phyloP scores from a whole-genome alignment of 2,113 vertebrate genomes.

The Lamprotornis superbus region DNA sequence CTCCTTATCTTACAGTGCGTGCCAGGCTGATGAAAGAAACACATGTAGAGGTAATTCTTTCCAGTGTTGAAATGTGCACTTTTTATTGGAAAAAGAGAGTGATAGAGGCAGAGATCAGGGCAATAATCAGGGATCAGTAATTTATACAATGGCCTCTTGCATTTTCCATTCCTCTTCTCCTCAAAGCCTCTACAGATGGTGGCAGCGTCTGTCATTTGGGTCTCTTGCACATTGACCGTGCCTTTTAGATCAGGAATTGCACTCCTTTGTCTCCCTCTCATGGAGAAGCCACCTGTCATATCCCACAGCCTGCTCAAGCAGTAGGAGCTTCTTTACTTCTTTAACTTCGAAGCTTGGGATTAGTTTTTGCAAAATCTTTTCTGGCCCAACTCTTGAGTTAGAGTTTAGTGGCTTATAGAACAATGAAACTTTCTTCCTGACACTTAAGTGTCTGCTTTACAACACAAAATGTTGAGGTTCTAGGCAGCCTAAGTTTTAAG shows the following conservation, averaged over 20 bases:
- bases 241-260: background rate
- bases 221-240: background rate
- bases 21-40: background rate
- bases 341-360: background rate
- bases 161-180: background rate
- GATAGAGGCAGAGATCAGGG: background rate
- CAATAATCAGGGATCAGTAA: background rate
- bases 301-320: background rate
- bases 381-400: background rate
- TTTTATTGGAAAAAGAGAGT: background rate
- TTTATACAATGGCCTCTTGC: rapidly evolving
- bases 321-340: background rate
- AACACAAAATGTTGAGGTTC: background rate
- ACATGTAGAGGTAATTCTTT: background rate
- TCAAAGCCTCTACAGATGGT: background rate
- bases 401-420: background rate
- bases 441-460: background rate
- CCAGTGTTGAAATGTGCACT: background rate
- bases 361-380: background rate
- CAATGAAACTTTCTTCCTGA: background rate
- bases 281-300: background rate
- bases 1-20: background rate
- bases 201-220: background rate
- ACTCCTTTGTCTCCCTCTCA: background rate
- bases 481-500: background rate